A percentile compares a stretch with the other conserved stretches of the same genome.
These are phyloP conservation scores for Lontra canadensis DNA, from an alignment of 2,113 vertebrate genomes.

Conservation along the genomic window DNA sequence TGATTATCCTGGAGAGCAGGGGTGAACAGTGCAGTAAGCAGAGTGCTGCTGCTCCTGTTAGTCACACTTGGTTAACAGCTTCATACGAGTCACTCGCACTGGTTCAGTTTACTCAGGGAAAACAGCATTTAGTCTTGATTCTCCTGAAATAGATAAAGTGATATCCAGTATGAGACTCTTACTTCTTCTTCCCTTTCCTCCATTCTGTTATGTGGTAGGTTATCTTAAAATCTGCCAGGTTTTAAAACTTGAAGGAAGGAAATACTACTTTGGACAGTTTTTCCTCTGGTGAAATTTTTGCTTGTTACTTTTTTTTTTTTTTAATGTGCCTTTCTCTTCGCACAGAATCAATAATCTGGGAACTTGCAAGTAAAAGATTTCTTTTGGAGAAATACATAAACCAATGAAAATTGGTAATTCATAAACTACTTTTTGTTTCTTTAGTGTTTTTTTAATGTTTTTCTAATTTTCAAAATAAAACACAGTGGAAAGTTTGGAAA, in stretches of 20 bases:
- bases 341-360: conserved; percentile 18
- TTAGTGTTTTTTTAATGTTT: not conserved
- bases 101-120: not conserved
- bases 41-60: not conserved
- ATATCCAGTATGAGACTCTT: not conserved
- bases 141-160: not conserved
- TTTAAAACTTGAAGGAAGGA: not conserved
- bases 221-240: not conserved
- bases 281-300: not conserved
- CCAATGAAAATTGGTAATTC: not conserved
- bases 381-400: not conserved
- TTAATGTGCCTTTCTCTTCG: not conserved
- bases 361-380: conserved; percentile 10
- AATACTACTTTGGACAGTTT: not conserved
- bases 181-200: not conserved
- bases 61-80: not conserved
- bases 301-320: not conserved
- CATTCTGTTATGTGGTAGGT: not conserved
- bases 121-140: not conserved
- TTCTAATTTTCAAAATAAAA: conserved; percentile 12
- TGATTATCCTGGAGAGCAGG: rapidly evolving
- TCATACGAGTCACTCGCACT: not conserved
- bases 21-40: not conserved
- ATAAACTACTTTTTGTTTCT: not conserved
- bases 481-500: not conserved